Evolutionary conservation across 2,113 vertebrate species (phyloP).

Genomic region (Tringa solitaria): DNA sequence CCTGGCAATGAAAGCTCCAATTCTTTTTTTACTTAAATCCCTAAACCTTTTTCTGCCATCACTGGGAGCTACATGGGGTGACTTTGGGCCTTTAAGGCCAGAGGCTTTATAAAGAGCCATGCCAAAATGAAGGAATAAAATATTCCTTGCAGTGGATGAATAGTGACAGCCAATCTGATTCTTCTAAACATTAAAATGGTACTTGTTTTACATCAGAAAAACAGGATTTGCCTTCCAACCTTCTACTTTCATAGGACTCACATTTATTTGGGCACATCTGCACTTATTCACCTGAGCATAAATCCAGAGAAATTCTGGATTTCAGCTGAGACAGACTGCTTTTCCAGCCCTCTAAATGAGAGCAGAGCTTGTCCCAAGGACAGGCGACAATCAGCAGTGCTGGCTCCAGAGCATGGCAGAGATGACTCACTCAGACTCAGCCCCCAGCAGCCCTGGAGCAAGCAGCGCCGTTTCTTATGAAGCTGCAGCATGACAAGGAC

Average conservation of each 20-base stretch:
- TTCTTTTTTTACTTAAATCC: background rate
- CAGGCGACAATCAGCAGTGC: background rate
- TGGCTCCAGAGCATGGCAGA: background rate
- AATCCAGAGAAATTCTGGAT: background rate
- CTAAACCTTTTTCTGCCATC: background rate
- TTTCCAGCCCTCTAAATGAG: background rate
- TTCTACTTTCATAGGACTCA: background rate
- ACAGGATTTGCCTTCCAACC: background rate
- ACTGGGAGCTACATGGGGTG: background rate
- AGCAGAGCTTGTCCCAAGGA: constrained; percentile 15
- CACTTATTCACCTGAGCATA: background rate
- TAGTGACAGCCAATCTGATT: background rate
- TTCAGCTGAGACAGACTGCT: background rate
- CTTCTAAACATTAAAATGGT: background rate
- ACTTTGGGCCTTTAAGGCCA: background rate
- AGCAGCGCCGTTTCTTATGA: background rate
- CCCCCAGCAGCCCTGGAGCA: background rate
- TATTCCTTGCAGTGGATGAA: background rate
- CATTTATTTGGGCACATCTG: background rate
- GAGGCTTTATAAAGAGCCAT: background rate
- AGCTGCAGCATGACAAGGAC: background rate
- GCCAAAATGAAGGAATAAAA: background rate
- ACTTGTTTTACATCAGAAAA: background rate
- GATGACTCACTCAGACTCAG: constrained; percentile 5
- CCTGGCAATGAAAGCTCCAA: background rate